These are phyloP conservation scores for Pao palembangensis DNA, from an alignment of 2,113 vertebrate genomes.

Conservation along the genomic window DNA sequence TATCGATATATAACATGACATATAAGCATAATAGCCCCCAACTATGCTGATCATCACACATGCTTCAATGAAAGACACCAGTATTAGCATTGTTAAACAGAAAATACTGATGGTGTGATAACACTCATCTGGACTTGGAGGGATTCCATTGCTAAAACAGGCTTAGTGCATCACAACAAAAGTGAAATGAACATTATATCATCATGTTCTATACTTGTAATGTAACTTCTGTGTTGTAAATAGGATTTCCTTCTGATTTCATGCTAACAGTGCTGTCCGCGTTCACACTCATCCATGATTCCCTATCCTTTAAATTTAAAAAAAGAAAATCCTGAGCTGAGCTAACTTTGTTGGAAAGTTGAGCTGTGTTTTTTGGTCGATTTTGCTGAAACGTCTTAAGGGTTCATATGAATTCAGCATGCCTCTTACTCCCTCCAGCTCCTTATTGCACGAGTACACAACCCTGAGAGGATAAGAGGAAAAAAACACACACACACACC, in stretches of 20 bases:
- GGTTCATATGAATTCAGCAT: constrained; percentile 45
- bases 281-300: background rate
- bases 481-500: background rate
- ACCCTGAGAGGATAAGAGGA: constrained; percentile 24
- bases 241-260: constrained; percentile 23
- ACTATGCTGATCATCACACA: too few species aligned
- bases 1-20: too few species aligned
- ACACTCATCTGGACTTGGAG: too few species aligned
- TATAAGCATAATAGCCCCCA: too few species aligned
- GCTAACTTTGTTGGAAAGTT: constrained; percentile 29
- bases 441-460: constrained; percentile 35
- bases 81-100: too few species aligned
- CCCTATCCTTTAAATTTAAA: background rate
- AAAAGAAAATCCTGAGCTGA: constrained; percentile 5
- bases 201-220: too few species aligned
- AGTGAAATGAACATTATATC: too few species aligned
- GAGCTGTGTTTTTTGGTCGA: constrained; percentile 8
- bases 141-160: too few species aligned
- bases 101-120: too few species aligned
- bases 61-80: too few species aligned
- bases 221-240: background rate
- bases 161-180: too few species aligned
- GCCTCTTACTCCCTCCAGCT: constrained; percentile 46
- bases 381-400: constrained; percentile 23
- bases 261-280: constrained; percentile 20